Evolutionary conservation across 2,797 vertebrate genomes (phyloP).

Genomic region (Botia almorhae): DNA sequence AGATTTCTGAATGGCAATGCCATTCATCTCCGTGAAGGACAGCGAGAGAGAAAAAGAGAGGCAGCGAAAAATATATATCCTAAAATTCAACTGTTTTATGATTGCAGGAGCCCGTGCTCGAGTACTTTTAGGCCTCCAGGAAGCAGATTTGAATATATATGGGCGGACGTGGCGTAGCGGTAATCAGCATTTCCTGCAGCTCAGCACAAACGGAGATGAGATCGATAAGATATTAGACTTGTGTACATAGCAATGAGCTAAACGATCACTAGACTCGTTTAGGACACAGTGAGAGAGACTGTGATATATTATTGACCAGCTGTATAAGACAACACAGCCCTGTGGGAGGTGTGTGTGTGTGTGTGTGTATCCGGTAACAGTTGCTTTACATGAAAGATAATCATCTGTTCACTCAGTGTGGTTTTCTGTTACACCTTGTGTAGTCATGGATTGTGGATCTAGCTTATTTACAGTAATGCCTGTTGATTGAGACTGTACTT

Average conservation of each 20-base stretch:
- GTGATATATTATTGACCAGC: constrained; percentile 66
- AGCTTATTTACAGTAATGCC: too few relatives aligned
- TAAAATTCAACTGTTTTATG: constrained; percentile 77
- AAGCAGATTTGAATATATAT: constrained; percentile 87
- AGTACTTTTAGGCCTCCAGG: constrained; percentile 75
- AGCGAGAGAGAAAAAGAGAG: constrained; percentile 60
- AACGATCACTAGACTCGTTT: constrained; percentile 77
- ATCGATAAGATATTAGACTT: constrained; percentile 91
- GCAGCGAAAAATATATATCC: constrained; percentile 59
- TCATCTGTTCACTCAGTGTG: constrained; percentile 29
- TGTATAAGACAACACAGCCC: constrained; percentile 46
- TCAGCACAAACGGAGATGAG: constrained; percentile 86
- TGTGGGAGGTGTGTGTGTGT: background rate
- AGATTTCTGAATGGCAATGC: constrained; percentile 82
- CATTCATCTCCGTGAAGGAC: constrained; percentile 83
- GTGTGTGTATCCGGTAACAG: constrained; percentile 10
- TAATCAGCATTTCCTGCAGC: constrained; percentile 90
- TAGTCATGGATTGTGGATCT: background rate
- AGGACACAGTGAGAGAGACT: constrained; percentile 52
- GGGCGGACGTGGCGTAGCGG: constrained; percentile 76
- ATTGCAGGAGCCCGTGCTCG: constrained; percentile 77
- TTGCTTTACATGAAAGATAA: constrained; percentile 33
- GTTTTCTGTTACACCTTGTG: background rate
- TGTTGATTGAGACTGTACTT: too few relatives aligned
- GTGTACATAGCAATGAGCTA: constrained; percentile 87